These are phyloP conservation scores for Scomber japonicus DNA, from an alignment of 2,113 vertebrate genomes.

Conservation along the genomic window DNA sequence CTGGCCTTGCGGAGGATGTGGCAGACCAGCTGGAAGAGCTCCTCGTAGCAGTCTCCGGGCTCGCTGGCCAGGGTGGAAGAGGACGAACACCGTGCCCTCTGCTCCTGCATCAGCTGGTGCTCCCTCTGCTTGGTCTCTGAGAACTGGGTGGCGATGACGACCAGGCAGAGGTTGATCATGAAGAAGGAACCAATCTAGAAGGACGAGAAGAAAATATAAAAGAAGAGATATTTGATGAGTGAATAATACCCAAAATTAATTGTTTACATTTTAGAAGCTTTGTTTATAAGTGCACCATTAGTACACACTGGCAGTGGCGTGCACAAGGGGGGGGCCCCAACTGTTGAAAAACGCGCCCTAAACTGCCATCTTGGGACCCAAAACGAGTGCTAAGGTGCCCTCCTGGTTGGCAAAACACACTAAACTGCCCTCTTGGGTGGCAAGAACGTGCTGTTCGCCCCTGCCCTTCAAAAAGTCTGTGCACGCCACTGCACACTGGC, in stretches of 20 bases:
- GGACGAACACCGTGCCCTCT: slow-evolving; percentile 91
- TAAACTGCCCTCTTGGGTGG: too few species aligned
- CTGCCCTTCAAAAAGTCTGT: not conserved
- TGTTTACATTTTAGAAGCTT: too few species aligned
- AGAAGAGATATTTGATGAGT: not conserved
- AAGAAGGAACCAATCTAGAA: slow-evolving; percentile 90
- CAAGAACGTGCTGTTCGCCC: too few species aligned
- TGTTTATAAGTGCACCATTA: not conserved
- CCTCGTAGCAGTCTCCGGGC: slow-evolving; percentile 96
- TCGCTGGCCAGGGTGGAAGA: slow-evolving; percentile 96
- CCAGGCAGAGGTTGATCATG: slow-evolving; percentile 97
- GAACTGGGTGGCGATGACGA: slow-evolving; percentile 98
- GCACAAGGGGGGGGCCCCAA: too few species aligned
- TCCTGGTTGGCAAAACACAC: too few species aligned
- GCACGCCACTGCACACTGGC: slow-evolving; percentile 8
- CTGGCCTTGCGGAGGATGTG: slow-evolving; percentile 93
- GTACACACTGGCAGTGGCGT: not conserved
- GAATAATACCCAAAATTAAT: not conserved
- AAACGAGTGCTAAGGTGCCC: too few species aligned
- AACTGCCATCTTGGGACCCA: too few species aligned
- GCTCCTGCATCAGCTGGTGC: slow-evolving; percentile 98
- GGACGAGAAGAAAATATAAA: not conserved
- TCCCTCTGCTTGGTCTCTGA: slow-evolving; percentile 98
- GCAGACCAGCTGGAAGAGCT: slow-evolving; percentile 95
- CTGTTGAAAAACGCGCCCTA: too few species aligned